Evolutionary conservation across 2,113 vertebrate species (phyloP), one percentile per base, ranked within the genome.

Genomic region (Hippopotamus amphibius): DNA sequence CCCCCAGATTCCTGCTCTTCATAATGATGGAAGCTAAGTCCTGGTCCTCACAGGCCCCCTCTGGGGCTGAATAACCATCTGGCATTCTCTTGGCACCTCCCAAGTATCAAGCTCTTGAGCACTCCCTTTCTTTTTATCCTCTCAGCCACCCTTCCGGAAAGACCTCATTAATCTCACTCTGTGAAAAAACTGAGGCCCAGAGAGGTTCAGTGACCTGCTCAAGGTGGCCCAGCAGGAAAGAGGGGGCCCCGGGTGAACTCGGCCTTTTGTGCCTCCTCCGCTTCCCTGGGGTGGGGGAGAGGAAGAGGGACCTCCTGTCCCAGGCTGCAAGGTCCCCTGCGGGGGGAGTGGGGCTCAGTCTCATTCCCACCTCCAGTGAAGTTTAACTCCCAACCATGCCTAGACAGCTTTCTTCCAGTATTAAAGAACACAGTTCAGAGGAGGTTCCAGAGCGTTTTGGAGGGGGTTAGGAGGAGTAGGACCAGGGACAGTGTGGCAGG

Each of bases 171-270:
- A 48, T 90, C 66, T 61, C 74, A 30, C 88, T 77, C 50, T 5
- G 7, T 13, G 72, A 48, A n/a, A 53, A 86, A 46, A 19, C 33
- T 6, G 57, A 48, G 90, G 83, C 68, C 71, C 93, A 94, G 94
- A 96, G 93, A 95, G 93, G 88, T 66, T 55, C 55, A 55, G 90
- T 24, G 94, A 94, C 84, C 80, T 30, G 46, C 46, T 30, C 11
- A 2, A 43, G 41, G 80, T 88, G 48, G 21, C 81, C 43, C 66
- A 55, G 90, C 85, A 57, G 77, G 59, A 89, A 79, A 26, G 93
- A 69, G 53, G 46, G 53, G 61, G 22, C 37, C 24, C 13, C 2
- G 0, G 3, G 3, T 59, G 80, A 88, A 22, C 48, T 37, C 50
- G 28, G 41, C 50, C 61, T 71, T 7, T 19, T 33, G 41, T 19